Base-by-base conservation (phyloP, 53 echinoderm and acorn worm genomes). In the Stichopus horrens region DNA sequence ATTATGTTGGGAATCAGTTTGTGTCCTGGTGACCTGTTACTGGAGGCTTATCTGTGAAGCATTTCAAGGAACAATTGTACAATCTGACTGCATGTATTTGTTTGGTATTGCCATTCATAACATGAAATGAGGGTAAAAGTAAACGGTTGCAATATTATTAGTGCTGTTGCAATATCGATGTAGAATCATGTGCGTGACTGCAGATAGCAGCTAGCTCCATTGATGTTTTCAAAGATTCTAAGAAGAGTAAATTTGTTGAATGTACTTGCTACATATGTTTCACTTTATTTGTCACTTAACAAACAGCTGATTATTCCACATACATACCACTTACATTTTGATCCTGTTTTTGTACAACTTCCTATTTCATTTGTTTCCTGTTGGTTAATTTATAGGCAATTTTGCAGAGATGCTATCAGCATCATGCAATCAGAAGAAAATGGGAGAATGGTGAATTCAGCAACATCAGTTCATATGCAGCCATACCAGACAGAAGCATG, bases 391-490 rank as follows among this genome's bases (percentile, higher is more conserved):
- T 68, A 3, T 21, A 80, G 80, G 80, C 22, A 6, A 56, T 80
- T 14, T 80, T 80, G 5, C 56, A 55, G 58, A 80, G 80, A 20
- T 80, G 58, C 14, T 57, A 7, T 58, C 56, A 16, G 4, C 80
- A 80, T 57, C 80, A 80, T 57, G 6, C 57, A 80, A 58, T 80
- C 56, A 55, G 80, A 6, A n/a, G 80, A 80, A 80, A 80, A 55
- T 80, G 80, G 80, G 56, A 57, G 6, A 57, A 58, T n/a, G 80
- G 80, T 22, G 8, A 6, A 20, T 80, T 52, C 20, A 80, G 80
- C 80, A 80, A 80, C 10, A 22, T 80, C 58, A 57, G 5, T 8
- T 80, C 80, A 13, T 80, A 10, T 55, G 14, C 55, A 7, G 56
- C 80, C 14, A 18, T 80, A 57, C 80, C 80, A 55, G n/a, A 56